Base-by-base conservation (phyloP, 1,140 invertebrate species). In the Nymphalis io region DNA sequence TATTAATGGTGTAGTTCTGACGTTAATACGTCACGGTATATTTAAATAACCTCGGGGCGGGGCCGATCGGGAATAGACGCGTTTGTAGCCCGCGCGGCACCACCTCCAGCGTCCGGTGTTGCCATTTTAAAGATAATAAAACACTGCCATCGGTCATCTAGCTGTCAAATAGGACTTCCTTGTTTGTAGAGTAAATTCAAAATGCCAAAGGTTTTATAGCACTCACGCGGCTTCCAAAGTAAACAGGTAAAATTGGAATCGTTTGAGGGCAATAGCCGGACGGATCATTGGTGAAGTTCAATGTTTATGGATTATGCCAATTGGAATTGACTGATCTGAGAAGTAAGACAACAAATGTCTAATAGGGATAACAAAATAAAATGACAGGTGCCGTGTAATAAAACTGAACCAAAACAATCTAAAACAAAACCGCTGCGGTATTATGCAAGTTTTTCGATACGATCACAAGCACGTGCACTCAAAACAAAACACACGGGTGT, bases 11-110 rank as follows among this genome's bases (percentile, higher is more conserved):
- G 73, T 64, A 80, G 70, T 73, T 69, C 76, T 78, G 66, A 76
- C 71, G 74, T 64, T 68, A 66, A 75, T 76, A 83, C 86, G 84
- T 88, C 83, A 83, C 74, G 71, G 65, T 74, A 77, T 82, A 83
- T 85, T 86, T 84, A 88, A 87, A 87, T 88, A 85, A 75, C 79
- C 80, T 84, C 78, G 82, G 80, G 80, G 79, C 79, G 84, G 78
- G 80, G 82, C 78, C 79, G 75, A 65, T 60, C 69, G 70, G 70
- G 75, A 77, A 82, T 73, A 77, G 73, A 77, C 74, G 72, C 70
- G 44, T 55, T 72, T 64, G 71, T 72, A 88, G 85, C 75, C 85
- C 78, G 82, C 78, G 65, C 78, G 85, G 85, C 84, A 81, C 83
- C 84, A 81, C 72, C 80, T 79, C 68, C 72, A 53, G 63, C 55